Conservation (phyloP, 2,888 invertebrate species). For the Aspidapion aeneum region DNA sequence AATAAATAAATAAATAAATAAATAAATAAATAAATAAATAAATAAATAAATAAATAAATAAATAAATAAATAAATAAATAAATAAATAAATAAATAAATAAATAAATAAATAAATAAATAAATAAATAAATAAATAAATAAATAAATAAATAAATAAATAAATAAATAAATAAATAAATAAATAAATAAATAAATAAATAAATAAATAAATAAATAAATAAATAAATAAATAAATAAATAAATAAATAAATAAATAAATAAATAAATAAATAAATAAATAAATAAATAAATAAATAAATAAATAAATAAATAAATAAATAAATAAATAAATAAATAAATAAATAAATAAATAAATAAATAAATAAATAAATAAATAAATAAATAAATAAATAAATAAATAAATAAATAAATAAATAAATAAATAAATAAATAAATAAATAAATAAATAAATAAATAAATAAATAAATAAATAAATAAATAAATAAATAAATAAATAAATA, state of each 20-base stretch:
- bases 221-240: slow-evolving; percentile 7
- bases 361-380: slow-evolving; percentile 8
- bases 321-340: slow-evolving; percentile 8
- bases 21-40: slow-evolving; percentile 6
- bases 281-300: slow-evolving; percentile 8
- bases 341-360: slow-evolving; percentile 7
- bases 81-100: slow-evolving; percentile 5
- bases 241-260: slow-evolving; percentile 8
- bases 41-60: slow-evolving; percentile 5
- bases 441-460: slow-evolving; percentile 8
- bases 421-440: slow-evolving; percentile 7
- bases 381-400: slow-evolving; percentile 9
- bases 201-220: slow-evolving; percentile 8
- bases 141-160: slow-evolving; percentile 7
- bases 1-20: slow-evolving; percentile 6
- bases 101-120: slow-evolving; percentile 7
- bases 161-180: slow-evolving; percentile 8
- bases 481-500: slow-evolving; percentile 8
- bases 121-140: slow-evolving; percentile 8
- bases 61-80: slow-evolving; percentile 5
- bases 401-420: slow-evolving; percentile 8
- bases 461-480: slow-evolving; percentile 7
- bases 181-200: slow-evolving; percentile 7
- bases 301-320: slow-evolving; percentile 7
- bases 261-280: slow-evolving; percentile 7